These are phyloP conservation scores for Bombyx huttoni DNA, from an alignment of 2,888 invertebrate species.

Conservation along the genomic window DNA sequence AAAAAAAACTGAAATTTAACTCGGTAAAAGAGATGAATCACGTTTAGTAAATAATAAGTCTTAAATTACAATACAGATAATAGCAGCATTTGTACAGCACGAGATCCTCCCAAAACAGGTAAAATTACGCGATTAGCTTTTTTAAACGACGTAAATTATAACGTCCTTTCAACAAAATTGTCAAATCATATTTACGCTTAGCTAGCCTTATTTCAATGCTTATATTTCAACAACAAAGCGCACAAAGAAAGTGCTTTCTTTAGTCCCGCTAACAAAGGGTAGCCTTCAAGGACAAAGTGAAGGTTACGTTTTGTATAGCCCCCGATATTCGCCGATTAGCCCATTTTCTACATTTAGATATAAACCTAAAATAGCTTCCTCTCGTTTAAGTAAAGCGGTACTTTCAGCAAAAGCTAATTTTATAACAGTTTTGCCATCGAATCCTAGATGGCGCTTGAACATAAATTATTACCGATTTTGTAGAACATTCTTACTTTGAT, in stretches of 20 bases:
- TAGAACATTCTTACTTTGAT: not conserved
- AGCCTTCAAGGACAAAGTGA: conserved; percentile 41
- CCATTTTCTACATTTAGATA: conserved; percentile 9
- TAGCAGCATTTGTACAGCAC: too few relatives aligned
- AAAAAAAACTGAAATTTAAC: too few relatives aligned
- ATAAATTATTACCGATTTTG: not conserved
- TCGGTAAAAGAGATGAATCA: too few relatives aligned
- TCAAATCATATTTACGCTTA: not conserved
- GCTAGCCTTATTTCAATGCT: not conserved
- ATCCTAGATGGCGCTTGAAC: conserved; percentile 14
- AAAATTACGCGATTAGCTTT: too few relatives aligned
- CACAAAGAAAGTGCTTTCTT: conserved; percentile 46
- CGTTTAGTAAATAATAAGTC: too few relatives aligned
- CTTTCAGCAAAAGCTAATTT: not conserved
- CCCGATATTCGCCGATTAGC: conserved; percentile 47
- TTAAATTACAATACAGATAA: too few relatives aligned
- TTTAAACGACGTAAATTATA: not conserved
- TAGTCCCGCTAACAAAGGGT: conserved; percentile 44
- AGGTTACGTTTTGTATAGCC: conserved; percentile 36
- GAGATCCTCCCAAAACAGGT: too few relatives aligned
- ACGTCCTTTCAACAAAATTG: not conserved
- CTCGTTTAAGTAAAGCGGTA: too few relatives aligned
- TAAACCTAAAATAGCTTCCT: too few relatives aligned
- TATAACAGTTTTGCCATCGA: not conserved
- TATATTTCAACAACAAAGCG: not conserved